Evolutionary conservation across 2,888 invertebrate species (phyloP).

Genomic region (Torymus aiolomorphi): DNA sequence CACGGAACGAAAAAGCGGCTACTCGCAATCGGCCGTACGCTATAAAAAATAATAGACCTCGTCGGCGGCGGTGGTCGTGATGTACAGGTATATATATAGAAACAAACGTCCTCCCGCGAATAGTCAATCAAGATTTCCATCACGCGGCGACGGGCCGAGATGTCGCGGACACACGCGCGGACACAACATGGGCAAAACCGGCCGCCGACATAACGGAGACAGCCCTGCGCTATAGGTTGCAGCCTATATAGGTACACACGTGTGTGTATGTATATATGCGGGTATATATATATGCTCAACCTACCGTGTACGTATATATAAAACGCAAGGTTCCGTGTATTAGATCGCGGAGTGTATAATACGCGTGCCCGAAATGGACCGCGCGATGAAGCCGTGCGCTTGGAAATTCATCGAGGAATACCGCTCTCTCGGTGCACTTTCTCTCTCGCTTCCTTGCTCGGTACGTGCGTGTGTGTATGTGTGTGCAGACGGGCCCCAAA

Average conservation of each 20-base stretch:
- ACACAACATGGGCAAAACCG: conserved; percentile 20
- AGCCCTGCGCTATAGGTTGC: not conserved
- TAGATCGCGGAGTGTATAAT: too few species aligned
- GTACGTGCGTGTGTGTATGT: conserved; percentile 38
- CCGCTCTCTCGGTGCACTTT: conserved; percentile 48
- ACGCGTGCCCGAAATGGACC: conserved; percentile 55
- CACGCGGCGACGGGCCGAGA: conserved; percentile 17
- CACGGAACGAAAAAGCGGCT: not conserved
- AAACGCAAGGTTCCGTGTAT: not conserved
- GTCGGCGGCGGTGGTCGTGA: not conserved
- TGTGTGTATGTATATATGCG: not conserved
- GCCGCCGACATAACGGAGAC: not conserved
- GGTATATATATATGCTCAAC: not conserved
- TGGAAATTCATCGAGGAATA: conserved; percentile 61
- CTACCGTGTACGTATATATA: too few species aligned
- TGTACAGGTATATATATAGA: not conserved
- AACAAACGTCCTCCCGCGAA: conserved; percentile 2
- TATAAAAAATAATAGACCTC: conserved; percentile 41
- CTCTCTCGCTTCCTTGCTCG: conserved; percentile 8
- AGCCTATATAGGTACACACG: not conserved
- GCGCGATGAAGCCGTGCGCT: conserved; percentile 63
- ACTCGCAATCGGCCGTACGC: not conserved
- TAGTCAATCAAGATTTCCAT: conserved; percentile 46
- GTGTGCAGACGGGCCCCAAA: conserved; percentile 67
- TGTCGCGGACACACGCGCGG: conserved; percentile 30